Conservation (phyloP, 2,113 vertebrate genomes). For the Trogon surrucura region DNA sequence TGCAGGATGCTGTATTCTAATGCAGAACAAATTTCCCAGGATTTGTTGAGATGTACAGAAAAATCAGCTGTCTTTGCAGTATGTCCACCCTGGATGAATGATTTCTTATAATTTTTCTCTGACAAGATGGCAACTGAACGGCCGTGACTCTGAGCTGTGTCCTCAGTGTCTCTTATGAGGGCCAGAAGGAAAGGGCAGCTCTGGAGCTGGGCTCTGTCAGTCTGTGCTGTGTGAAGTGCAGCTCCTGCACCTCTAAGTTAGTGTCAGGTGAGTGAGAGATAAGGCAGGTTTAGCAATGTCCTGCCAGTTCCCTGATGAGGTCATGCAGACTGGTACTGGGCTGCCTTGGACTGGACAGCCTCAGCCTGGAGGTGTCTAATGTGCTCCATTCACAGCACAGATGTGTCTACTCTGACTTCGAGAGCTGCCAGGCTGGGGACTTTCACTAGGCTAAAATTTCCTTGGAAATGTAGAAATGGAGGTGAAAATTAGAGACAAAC, state of each 20-base stretch:
- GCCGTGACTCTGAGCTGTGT: not conserved
- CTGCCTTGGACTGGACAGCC: not conserved
- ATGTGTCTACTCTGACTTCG: not conserved
- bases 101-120: constrained; percentile 19
- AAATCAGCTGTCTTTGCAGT: constrained; percentile 56
- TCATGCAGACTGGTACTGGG: not conserved
- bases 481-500: not conserved
- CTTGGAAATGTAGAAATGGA: not conserved
- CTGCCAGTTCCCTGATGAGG: not conserved
- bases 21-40: not conserved
- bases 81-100: not conserved
- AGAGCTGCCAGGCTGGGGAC: not conserved
- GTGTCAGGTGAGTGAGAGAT: not conserved
- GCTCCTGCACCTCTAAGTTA: not conserved
- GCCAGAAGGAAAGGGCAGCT: not conserved
- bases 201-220: not conserved
- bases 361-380: not conserved
- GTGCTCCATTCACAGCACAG: accelerated
- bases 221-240: not conserved
- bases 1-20: not conserved
- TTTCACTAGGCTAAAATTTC: not conserved
- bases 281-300: not conserved
- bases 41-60: constrained; percentile 55
- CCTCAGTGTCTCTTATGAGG: not conserved
- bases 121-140: not conserved